A percentile compares a stretch with the other conserved stretches of the same genome.
Evolutionary conservation across 2,888 invertebrate genomes (phyloP).

Genomic region (Pyrgus malvae): DNA sequence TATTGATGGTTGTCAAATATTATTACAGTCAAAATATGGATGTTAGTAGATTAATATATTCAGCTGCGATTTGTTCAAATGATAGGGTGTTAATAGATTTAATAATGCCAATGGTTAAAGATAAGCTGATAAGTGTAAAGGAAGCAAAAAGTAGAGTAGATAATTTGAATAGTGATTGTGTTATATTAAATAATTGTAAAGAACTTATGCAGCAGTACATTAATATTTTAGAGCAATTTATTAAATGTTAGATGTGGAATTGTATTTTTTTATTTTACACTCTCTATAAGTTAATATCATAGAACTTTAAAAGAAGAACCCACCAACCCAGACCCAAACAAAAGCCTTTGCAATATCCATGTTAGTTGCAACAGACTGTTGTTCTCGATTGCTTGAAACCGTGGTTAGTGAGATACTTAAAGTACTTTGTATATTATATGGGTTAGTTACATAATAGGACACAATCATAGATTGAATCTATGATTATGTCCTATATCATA

Average conservation of each 20-base stretch:
- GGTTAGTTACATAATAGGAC: too few relatives aligned
- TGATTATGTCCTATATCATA: too few relatives aligned
- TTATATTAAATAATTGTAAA: slow-evolving; percentile 68
- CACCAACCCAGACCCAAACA: too few relatives aligned
- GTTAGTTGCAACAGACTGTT: too few relatives aligned
- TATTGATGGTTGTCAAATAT: slow-evolving; percentile 71
- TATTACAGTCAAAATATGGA: slow-evolving; percentile 63
- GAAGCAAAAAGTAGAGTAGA: slow-evolving; percentile 55
- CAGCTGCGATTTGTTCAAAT: slow-evolving; percentile 66
- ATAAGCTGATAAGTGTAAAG: slow-evolving; percentile 54
- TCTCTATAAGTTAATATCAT: too few relatives aligned
- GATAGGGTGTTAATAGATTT: slow-evolving; percentile 63
- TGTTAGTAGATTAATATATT: slow-evolving; percentile 69
- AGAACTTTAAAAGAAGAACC: too few relatives aligned
- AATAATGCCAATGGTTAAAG: slow-evolving; percentile 60
- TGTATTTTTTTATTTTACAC: slow-evolving; percentile 1
- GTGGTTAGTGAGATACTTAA: too few relatives aligned
- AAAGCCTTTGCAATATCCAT: too few relatives aligned
- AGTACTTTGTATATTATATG: too few relatives aligned
- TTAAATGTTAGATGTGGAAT: slow-evolving; percentile 67
- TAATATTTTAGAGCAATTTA: slow-evolving; percentile 74
- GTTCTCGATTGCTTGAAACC: too few relatives aligned
- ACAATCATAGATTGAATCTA: too few relatives aligned
- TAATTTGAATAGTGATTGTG: slow-evolving; percentile 48
- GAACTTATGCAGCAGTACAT: slow-evolving; percentile 72